Conservation (phyloP, 2,113 vertebrate genomes). For the Promerops cafer region DNA sequence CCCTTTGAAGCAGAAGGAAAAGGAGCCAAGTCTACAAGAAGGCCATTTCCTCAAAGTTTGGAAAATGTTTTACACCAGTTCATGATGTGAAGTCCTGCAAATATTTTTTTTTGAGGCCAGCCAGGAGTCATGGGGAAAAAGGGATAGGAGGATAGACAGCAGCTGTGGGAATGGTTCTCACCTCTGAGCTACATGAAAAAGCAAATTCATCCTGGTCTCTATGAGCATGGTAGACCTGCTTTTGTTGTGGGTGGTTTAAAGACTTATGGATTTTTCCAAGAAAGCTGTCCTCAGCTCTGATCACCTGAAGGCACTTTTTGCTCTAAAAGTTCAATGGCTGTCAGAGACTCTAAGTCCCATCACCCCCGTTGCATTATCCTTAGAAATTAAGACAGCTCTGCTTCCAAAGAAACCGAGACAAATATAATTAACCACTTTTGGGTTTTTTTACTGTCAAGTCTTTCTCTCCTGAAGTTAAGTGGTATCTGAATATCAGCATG, state of each 20-base stretch:
- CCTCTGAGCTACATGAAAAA: not conserved
- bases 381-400: not conserved
- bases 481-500: not conserved
- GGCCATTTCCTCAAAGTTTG: not conserved
- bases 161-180: not conserved
- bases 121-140: not conserved
- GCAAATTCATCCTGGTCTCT: not conserved
- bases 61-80: not conserved
- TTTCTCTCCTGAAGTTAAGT: not conserved
- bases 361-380: not conserved
- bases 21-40: not conserved
- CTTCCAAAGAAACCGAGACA: not conserved
- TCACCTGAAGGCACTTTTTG: not conserved
- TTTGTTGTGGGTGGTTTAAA: not conserved
- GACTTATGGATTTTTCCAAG: not conserved
- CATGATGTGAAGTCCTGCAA: not conserved
- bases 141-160: not conserved
- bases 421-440: not conserved
- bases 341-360: not conserved
- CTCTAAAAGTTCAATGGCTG: not conserved
- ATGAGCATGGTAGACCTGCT: fast-evolving
- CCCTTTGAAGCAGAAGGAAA: not conserved
- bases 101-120: not conserved
- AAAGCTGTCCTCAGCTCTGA: not conserved
- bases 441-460: fast-evolving